Base-by-base conservation (phyloP, 2,888 invertebrate species). In the Parasteatoda lunata region DNA sequence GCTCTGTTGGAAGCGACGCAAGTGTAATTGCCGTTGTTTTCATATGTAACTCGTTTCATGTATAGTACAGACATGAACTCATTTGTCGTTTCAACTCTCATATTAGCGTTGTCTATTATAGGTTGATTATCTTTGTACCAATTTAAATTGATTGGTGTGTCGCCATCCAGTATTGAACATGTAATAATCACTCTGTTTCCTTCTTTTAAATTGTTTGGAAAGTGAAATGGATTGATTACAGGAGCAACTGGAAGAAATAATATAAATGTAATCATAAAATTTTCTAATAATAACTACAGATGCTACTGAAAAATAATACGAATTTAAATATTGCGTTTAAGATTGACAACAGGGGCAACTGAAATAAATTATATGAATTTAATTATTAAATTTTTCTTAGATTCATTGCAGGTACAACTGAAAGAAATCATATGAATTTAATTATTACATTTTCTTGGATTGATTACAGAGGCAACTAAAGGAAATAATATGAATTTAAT, bases 101-200 rank as follows among this genome's bases (percentile, higher is more conserved):
- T 76, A 45, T 85, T 80, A 5, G 59, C 15, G 47, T 80, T 76
- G 47, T 81, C 79, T 52, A 77, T 76, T 9, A 90, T 52, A 7
- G 90, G 90, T 70, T 91, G 89, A 80, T 92, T 92, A 90, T 94
- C 93, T 91, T 94, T 93, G 65, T 93, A 91, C 94, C 94, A 92
- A 73, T 83, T 89, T 72, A 92, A 90, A n/a, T 89, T 89, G 72
- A 92, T 89, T 5, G 91, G 91, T 8, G 89, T 89, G 85, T 92
- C 91, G 3, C 91, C 91, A 66, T 91, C 90, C 54, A 90, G 89
- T 49, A 91, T 90, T 30, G 91, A 90, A 89, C 92, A 92, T 91
- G 93, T 92, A 72, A 93, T 92, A 89, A 93, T 92, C 51, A 93
- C 92, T 78, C 93, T 93, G 89, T 93, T 92, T 71, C 93, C 93